Evolutionary conservation across 2,113 vertebrate species (phyloP).

Genomic region (Zonotrichia leucophrys): DNA sequence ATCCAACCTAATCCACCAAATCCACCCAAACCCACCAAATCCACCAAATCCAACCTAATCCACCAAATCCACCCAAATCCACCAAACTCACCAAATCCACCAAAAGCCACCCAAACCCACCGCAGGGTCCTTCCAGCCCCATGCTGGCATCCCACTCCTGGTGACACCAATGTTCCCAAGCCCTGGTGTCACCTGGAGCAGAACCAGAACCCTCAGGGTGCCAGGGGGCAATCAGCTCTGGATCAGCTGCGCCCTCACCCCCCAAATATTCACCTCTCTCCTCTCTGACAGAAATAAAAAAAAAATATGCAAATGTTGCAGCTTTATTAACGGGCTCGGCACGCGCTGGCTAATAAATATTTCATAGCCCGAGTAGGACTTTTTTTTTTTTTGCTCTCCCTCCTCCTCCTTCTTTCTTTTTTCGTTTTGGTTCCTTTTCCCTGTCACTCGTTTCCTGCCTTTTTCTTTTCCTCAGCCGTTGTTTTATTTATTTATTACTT

Average conservation of each 20-base stretch:
- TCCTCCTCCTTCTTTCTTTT: constrained; percentile 2
- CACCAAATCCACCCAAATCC: no score
- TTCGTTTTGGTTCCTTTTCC: constrained; percentile 58
- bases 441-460: constrained; percentile 66
- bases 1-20: no score
- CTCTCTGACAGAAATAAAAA: background rate
- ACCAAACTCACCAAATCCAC: no score
- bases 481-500: constrained; percentile 66
- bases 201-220: no score
- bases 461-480: constrained; percentile 18
- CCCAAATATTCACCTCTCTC: constrained; percentile 5
- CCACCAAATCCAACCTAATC: no score
- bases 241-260: background rate
- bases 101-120: no score
- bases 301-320: constrained; percentile 47
- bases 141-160: no score
- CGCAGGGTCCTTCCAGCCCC: no score
- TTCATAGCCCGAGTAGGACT: constrained; percentile 65
- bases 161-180: no score
- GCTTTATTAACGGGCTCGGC: constrained; percentile 65
- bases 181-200: no score
- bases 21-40: no score
- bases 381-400: background rate
- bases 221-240: accelerated
- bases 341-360: constrained; percentile 70